Evolutionary conservation across 35 echinoderm and acorn worm species (phyloP), one percentile per base, ranked within the genome.

Genomic region (Stichopus chloronotus): DNA sequence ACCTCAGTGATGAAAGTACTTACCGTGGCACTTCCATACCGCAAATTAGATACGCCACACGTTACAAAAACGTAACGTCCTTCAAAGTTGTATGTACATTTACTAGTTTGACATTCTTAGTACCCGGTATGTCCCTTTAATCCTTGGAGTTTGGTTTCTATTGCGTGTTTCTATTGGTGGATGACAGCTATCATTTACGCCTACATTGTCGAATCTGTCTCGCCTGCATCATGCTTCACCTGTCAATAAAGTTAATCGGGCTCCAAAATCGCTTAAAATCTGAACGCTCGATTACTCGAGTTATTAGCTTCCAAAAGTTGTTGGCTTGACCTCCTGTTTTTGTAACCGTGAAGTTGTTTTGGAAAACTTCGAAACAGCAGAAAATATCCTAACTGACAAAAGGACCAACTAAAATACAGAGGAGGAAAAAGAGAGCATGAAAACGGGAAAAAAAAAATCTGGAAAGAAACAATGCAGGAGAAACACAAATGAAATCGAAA

Each of bases 161-260:
- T 74, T 74, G 69, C 69, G 13, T 74, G 69, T 74, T 74, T 74
- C 69, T 74, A 74, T 74, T 74, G 69, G 69, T 19, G 7, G 69
- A 21, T 85, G 82, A 85, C 82, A 85, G 53, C 13, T 85, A 85
- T 85, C 82, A 85, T 6, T 58, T 85, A 85, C 82, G 57, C 57
- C 21, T 58, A 12, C 58, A 85, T 58, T 85, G 82, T 85, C 9
- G 4, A 5, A 58, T 56, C 17, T 55, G 82, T 85, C 82, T 85
- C 17, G 82, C 23, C 56, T 53, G 9, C 56, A 23, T 23, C 54
- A 85, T 85, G 82, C n/a, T 59, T 53, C 82, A 85, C 55, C 82
- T 58, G 82, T 20, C 82, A 85, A 85, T 85, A 83, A 85, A 56
- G 12, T 58, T 85, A 85, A n/a, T 22, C 82, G 58, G 82, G 23